Conservation (phyloP, 1,140 invertebrate species). For the Drosophila parabipectinata region DNA sequence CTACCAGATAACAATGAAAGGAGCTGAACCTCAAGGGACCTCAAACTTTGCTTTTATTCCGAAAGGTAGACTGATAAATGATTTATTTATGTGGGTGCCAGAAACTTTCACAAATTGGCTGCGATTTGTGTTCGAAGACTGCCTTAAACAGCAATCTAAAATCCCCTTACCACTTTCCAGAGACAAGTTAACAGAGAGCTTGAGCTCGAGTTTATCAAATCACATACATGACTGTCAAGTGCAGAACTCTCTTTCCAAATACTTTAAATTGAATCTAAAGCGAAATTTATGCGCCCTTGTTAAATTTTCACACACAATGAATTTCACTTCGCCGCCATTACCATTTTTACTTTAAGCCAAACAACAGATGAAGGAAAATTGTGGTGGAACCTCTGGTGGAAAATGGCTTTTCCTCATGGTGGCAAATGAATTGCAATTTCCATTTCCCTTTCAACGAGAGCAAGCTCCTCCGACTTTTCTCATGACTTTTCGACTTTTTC, state of each 20-base stretch:
- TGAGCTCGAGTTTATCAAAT: constrained; percentile 32
- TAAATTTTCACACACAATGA: constrained; percentile 47
- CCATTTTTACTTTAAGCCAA: constrained; percentile 32
- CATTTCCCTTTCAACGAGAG: constrained; percentile 24
- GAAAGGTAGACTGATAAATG: constrained; percentile 25
- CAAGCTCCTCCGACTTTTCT: constrained; percentile 2
- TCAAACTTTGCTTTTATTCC: constrained; percentile 28
- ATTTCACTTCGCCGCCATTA: constrained; percentile 16
- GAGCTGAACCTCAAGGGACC: background rate
- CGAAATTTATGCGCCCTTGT: constrained; percentile 32
- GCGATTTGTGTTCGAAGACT: background rate
- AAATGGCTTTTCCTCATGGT: constrained; percentile 18
- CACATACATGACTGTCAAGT: constrained; percentile 36
- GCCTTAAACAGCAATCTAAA: constrained; percentile 47
- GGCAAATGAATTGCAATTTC: constrained; percentile 36
- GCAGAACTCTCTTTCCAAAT: constrained; percentile 1
- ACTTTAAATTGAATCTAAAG: constrained; percentile 18
- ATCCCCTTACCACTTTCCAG: constrained; percentile 22
- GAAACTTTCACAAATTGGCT: constrained; percentile 30
- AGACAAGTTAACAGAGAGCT: constrained; percentile 8
- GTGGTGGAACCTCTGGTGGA: background rate
- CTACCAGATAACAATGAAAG: constrained; percentile 16
- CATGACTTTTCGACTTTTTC: constrained; percentile 15
- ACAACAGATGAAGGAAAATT: constrained; percentile 2
- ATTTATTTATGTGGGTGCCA: constrained; percentile 18